Conservation (phyloP, 2,113 vertebrate species). For the Origma solitaria region DNA sequence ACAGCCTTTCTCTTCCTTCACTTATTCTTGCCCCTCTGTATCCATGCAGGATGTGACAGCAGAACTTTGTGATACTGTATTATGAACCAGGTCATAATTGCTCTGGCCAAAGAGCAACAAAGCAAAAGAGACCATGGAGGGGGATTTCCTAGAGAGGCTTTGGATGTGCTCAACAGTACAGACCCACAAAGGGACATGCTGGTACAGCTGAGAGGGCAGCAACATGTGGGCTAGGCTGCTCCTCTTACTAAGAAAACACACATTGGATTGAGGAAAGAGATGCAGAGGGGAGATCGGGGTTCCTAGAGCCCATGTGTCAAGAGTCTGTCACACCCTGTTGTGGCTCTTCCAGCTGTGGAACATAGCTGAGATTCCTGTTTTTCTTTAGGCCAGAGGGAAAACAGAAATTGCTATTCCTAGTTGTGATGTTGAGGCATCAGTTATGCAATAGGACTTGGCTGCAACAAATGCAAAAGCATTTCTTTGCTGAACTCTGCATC, state of each 20-base stretch:
- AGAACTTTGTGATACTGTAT: background rate
- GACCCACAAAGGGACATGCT: background rate
- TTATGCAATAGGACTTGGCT: background rate
- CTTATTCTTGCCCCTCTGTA: background rate
- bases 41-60: background rate
- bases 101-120: background rate
- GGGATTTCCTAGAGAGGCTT: background rate
- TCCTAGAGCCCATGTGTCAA: background rate
- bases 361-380: background rate
- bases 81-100: background rate
- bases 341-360: background rate
- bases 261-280: background rate
- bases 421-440: background rate
- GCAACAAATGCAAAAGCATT: background rate
- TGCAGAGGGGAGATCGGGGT: background rate
- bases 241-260: background rate
- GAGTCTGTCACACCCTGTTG: background rate
- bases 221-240: background rate
- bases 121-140: background rate
- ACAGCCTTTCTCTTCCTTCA: background rate
- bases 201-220: background rate
- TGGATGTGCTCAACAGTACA: background rate
- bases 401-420: background rate
- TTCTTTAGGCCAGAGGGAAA: background rate
- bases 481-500: background rate